Base-by-base conservation (phyloP, 2,113 vertebrate genomes). In the Bungarus multicinctus region DNA sequence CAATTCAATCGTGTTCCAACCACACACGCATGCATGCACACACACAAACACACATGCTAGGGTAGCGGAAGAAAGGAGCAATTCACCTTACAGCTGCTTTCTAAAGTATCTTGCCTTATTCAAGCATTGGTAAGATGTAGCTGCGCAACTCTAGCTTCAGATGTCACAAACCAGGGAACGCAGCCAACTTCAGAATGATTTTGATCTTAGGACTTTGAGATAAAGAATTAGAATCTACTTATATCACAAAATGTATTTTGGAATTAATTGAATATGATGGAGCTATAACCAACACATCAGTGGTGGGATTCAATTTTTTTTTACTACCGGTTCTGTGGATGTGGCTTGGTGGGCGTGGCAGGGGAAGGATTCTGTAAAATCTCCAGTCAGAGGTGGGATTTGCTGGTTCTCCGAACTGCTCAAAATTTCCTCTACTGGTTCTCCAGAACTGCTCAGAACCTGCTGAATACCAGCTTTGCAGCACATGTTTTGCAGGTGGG, bases 1-100 rank as follows among this genome's bases (percentile, higher is more conserved):
- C 53, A 90, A 87, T 93, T 93, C 89, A 93, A 90, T 90, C 55
- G 22, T 43, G n/a, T 60, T 87, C 74, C n/a, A 50, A 87, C 92
- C 45, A 14, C 85, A 87, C 45, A 87, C 45, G 45, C 85, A 87
- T 27, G 25, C 85, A 87, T 16, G 45, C 85, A 87, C 85, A 87
- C 23, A 87, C 45, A 87, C 85, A 87, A n/a, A 87, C 45, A 87
- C 85, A 50, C 5, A 50, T 50, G 45, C 45, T 47, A 25, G 12
- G 85, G 11, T 45, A 47, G 85, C 25, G 16, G 25, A 27, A 50
- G 45, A 87, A 50, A 87, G 8, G 25, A 50, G 50, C 34, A 43
- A 81, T 43, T 81, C 74, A 81, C n/a, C 34, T 81, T 22, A 22
- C 74, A 81, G 74, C 34, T 39, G 34, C 74, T 81, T 81, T 81